These are phyloP conservation scores for Vanessa tameamea DNA, from an alignment of 1,140 invertebrate species.

Conservation along the genomic window DNA sequence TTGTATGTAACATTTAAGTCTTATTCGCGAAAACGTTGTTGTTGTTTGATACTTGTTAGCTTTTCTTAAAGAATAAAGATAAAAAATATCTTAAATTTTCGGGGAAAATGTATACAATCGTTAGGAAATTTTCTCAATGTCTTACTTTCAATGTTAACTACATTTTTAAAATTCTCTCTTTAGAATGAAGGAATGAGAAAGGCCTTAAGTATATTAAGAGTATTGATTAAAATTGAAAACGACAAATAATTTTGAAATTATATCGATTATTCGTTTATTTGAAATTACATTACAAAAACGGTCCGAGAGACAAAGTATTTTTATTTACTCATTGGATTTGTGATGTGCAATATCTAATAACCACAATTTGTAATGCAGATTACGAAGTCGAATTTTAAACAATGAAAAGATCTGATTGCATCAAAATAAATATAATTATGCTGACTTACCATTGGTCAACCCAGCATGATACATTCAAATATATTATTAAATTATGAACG, in stretches of 20 bases:
- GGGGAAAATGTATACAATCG: conserved; percentile 8
- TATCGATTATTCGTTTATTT: too few relatives aligned
- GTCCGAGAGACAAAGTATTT: too few relatives aligned
- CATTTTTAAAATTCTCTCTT: conserved; percentile 6
- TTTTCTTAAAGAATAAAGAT: not conserved
- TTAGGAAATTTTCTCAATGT: not conserved
- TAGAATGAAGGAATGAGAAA: conserved; percentile 15
- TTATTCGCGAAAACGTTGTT: conserved; percentile 58
- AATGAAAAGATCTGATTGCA: not conserved
- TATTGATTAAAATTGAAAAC: conserved; percentile 1
- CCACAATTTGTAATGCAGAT: not conserved
- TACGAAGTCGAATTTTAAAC: not conserved
- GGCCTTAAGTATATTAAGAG: conserved; percentile 24
- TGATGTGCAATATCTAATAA: not conserved
- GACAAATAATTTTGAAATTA: too few relatives aligned
- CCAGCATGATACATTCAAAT: conserved; percentile 15
- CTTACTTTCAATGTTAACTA: conserved; percentile 12
- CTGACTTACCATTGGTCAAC: not conserved
- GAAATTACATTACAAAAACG: too few relatives aligned
- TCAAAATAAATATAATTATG: not conserved
- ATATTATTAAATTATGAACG: conserved; percentile 22
- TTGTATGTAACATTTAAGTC: conserved; percentile 35
- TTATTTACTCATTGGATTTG: too few relatives aligned
- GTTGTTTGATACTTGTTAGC: conserved; percentile 48
- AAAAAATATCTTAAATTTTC: not conserved